Percentiles rank a stretch among this genome's conserved stretches.
These are phyloP conservation scores for Nasonia longicornis DNA, from an alignment of 1,140 invertebrate species.

Conservation along the genomic window DNA sequence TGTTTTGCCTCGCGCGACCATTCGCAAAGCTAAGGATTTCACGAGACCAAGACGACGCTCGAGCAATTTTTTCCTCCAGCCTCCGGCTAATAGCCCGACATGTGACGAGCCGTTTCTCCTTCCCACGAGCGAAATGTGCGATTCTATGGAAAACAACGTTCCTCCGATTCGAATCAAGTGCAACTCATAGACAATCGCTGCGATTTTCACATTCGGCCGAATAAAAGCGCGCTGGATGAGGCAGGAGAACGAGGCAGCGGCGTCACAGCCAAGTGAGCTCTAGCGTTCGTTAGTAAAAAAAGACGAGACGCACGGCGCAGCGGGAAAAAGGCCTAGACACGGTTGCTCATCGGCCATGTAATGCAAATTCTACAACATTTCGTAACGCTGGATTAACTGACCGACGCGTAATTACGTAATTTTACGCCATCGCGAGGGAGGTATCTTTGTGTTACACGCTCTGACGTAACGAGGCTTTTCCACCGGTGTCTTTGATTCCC, in stretches of 20 bases:
- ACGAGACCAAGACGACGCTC: too few species aligned
- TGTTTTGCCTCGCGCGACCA: too few species aligned
- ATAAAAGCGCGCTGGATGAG: too few species aligned
- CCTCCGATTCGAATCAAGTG: too few species aligned
- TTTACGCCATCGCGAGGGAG: neutral
- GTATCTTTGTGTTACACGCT: conserved; percentile 7
- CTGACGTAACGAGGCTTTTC: conserved; percentile 35
- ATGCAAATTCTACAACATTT: conserved; percentile 59
- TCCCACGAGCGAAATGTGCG: too few species aligned
- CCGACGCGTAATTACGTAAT: conserved; percentile 40
- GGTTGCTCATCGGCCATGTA: conserved; percentile 56
- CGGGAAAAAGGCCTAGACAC: conserved; percentile 55
- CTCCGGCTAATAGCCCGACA: too few species aligned
- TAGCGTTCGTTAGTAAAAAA: conserved; percentile 13
- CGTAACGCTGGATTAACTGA: conserved; percentile 58
- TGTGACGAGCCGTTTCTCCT: too few species aligned
- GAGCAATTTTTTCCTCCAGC: too few species aligned
- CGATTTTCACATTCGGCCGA: neutral
- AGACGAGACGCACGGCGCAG: conserved; percentile 22
- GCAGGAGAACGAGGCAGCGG: neutral
- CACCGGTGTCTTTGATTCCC: neutral
- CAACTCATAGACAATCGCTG: too few species aligned
- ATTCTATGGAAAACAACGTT: too few species aligned
- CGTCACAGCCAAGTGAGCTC: neutral
- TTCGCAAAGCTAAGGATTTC: too few species aligned